Conservation (phyloP, 2,797 vertebrate species). For the Hippocampus kuda region DNA sequence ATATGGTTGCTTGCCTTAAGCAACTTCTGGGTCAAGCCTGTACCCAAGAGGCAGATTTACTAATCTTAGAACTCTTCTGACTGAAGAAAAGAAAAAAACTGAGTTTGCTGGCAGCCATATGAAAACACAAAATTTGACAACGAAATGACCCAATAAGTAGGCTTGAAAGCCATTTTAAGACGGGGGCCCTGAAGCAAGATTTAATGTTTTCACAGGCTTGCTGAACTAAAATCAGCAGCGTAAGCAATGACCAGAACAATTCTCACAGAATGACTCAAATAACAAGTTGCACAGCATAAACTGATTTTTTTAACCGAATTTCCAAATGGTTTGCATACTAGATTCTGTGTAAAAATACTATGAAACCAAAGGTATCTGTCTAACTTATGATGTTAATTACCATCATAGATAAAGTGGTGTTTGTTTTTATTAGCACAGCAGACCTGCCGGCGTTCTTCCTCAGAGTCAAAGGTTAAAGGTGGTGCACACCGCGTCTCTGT, state of each 20-base stretch:
- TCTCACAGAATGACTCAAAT: not conserved
- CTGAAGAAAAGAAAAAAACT: not conserved
- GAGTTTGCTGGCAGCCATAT: conserved; percentile 2
- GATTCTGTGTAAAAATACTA: not conserved
- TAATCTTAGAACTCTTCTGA: conserved; percentile 1
- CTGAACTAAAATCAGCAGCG: not conserved
- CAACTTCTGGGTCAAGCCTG: conserved; percentile 5
- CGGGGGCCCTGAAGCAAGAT: not conserved
- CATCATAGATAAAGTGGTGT: not conserved
- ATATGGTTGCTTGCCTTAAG: conserved; percentile 4
- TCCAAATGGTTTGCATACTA: not conserved
- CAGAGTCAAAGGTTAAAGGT: conserved; percentile 1
- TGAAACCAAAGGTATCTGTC: not conserved
- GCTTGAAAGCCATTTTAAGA: not conserved
- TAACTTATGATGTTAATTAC: not conserved
- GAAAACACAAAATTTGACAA: not conserved
- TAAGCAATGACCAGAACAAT: not conserved
- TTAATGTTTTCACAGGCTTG: not conserved
- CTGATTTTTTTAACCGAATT: not conserved
- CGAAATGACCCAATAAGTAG: not conserved
- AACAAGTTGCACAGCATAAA: not conserved
- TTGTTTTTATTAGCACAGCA: not conserved
- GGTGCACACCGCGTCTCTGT: not conserved
- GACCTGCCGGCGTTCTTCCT: not conserved
- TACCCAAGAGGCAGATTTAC: conserved; percentile 5